Evolutionary conservation across 1,140 invertebrate species (phyloP).

Genomic region (Ooceraea biroi): DNA sequence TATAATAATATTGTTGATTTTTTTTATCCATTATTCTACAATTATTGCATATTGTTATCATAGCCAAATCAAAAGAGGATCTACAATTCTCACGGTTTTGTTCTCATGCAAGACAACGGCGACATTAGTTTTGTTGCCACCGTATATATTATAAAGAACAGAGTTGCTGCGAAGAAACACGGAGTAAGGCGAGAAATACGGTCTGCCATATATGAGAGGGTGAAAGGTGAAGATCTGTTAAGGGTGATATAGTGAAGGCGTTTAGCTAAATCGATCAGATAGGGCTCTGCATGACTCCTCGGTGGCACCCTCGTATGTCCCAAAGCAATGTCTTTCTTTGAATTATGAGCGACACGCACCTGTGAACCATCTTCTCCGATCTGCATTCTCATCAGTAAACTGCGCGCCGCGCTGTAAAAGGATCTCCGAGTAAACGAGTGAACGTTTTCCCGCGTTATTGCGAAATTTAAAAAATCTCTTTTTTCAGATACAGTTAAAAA

Average conservation of each 20-base stretch:
- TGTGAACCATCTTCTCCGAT: conserved; percentile 49
- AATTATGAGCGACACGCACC: conserved; percentile 70
- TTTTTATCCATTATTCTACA: not conserved
- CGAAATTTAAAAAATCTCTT: not conserved
- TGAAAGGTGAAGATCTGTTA: conserved; percentile 80
- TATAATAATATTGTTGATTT: not conserved
- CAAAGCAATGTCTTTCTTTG: conserved; percentile 69
- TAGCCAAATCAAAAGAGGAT: not conserved
- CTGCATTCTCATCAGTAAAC: conserved; percentile 43
- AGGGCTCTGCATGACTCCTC: conserved; percentile 71
- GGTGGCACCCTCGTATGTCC: conserved; percentile 65
- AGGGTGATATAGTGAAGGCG: conserved; percentile 79
- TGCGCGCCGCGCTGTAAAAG: not conserved
- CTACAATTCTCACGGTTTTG: conserved; percentile 16
- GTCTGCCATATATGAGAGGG: conserved; percentile 66
- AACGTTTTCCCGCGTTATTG: not conserved
- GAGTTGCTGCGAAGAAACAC: conserved; percentile 46
- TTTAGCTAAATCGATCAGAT: conserved; percentile 82
- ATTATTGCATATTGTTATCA: not conserved
- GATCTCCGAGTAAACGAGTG: not conserved
- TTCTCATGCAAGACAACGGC: conserved; percentile 22
- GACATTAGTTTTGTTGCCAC: not conserved
- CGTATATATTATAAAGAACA: not conserved
- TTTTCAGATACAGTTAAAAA: not conserved
- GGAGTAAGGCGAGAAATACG: conserved; percentile 47